Evolutionary conservation across 53 echinoderm and acorn worm species (phyloP).

Genomic region (Apostichopus leukothele): DNA sequence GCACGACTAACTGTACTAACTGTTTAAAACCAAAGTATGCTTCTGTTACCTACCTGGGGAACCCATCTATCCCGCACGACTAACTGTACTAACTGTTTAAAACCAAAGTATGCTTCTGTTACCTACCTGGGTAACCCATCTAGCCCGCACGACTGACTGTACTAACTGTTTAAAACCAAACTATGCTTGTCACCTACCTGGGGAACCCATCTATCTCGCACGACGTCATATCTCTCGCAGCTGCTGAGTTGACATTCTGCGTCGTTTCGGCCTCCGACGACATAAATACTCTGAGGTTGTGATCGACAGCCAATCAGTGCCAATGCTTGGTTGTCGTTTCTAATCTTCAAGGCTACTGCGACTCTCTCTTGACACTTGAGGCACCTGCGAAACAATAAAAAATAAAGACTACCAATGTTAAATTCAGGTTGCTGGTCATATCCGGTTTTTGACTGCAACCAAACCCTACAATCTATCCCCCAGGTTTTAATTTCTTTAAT

Average conservation of each 20-base stretch:
- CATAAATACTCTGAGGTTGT: conserved; percentile 93
- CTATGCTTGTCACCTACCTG: conserved; percentile 62
- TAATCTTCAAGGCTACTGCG: conserved; percentile 78
- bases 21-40: not conserved
- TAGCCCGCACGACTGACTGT: no score
- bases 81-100: no score
- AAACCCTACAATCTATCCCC: no score
- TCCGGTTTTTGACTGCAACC: no score
- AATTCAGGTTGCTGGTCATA: no score
- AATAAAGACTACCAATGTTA: not conserved
- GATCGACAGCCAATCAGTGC: conserved; percentile 91
- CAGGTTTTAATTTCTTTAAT: no score
- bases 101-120: no score
- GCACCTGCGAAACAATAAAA: conserved; percentile 42
- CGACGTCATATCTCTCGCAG: conserved; percentile 93
- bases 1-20: no score
- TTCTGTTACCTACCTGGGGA: conserved; percentile 73
- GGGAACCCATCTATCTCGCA: conserved; percentile 90
- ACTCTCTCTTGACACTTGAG: conserved; percentile 82
- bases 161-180: no score
- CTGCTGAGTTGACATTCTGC: conserved; percentile 95
- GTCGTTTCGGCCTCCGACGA: conserved; percentile 89
- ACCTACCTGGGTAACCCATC: no score
- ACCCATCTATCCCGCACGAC: conserved; percentile 46
- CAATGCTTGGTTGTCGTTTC: conserved; percentile 99